Base-by-base conservation (phyloP, 2,888 invertebrate species). In the Bugula neritina region DNA sequence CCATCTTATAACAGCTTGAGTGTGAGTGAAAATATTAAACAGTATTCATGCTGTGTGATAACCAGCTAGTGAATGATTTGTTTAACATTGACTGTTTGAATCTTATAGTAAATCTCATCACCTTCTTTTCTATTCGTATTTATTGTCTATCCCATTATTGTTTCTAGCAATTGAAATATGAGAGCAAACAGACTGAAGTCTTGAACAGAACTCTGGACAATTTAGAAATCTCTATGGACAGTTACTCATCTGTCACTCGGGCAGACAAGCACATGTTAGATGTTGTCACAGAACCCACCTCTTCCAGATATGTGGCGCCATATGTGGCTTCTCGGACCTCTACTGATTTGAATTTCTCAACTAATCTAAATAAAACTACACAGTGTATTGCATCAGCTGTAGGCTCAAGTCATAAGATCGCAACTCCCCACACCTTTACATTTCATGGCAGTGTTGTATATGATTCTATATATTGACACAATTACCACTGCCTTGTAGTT, bases 1-100 rank as follows among this genome's bases (percentile, higher is more conserved):
- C 25, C 63, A 34, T 27, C 27, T 63, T 5, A 63, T 63, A 63
- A 63, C 63, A 25, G 63, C 63, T 63, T 63, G 63, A 63, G 63
- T 63, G 63, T 29, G 63, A 13, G 43, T 43, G 43, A 43, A 17
- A 43, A 17, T 43, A 43, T 43, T 43, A 17, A 17, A 17, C 17
- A 43, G n/a, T 17, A 43, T 43, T 5, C 43, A 17, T 43, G 43
- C 43, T 10, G 43, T 43, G 43, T 43, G 43, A 5, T 43, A 43
- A 43, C 17, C 43, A 43, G 43, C 43, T 43, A 43, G 17, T 5
- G 43, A 43, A 10, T 5, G 43, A 17, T 43, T 43, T 5, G 10
- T 43, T 10, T 43, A 43, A 43, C 43, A 43, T 17, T 43, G 43
- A 43, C 43, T 43, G 43, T 17, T 43, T n/a, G n/a, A n/a, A 17